Base-by-base conservation (phyloP, 2,797 vertebrate genomes). In the Xyrichtys novacula region DNA sequence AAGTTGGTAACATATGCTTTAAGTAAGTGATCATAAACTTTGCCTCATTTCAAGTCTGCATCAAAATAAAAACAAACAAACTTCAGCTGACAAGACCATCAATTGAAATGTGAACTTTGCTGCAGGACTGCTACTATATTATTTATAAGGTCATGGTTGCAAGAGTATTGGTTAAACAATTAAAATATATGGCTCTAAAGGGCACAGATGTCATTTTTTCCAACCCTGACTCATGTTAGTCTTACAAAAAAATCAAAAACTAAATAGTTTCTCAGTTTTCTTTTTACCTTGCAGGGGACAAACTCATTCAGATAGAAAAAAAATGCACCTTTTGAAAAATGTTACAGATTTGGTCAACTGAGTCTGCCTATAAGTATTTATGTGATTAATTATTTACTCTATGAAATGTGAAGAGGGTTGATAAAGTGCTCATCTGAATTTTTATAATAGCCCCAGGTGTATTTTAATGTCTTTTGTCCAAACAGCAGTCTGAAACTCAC, bases 151-250 rank as follows among this genome's bases (percentile, higher is more conserved):
- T 44, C 25, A 29, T 42, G 12, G 22, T 47, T n/a, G 17, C 14
- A 40, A 44, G 19, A 15, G 28, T 31, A n/a, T 44, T 20, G 14
- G 19, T 60, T 47, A 16, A 25, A 29, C 28, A 6, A 9, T 25
- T 39, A 44, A 48, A 56, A 62, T 36, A n/a, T 31, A 34, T 63
- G 19, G 36, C 29, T 28, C 17, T 43, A 28, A 56, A 65, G 7
- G 12, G 16, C 25, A 53, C 15, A 17, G 1, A 17, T 36, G 43
- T 38, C 10, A 61, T 55, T 49, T 54, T 1, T 40, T n/a, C 49
- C 23, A 36, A 7, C 4, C 43, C 7, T 31, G 16, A 50, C 19
- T 12, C 43, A 39, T 39, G 9, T 31, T 29, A 29, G n/a, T n/a
- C n/a, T 36, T 57, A 23, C 2, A 1, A 46, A 48, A 49, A 16